phyloP scores from a whole-genome alignment of 2,113 vertebrate genomes.

The Tor tambroides region DNA sequence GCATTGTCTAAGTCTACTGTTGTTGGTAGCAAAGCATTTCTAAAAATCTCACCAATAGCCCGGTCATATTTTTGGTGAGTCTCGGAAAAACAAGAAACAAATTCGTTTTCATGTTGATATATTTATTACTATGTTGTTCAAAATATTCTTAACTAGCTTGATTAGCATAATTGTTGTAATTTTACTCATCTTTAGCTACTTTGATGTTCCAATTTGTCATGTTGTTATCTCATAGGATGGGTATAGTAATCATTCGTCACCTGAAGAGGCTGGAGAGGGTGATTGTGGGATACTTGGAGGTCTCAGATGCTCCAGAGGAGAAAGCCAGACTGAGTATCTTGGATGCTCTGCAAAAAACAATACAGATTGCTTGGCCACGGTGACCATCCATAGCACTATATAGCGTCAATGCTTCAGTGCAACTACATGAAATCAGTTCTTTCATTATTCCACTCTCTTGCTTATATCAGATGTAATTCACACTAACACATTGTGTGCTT shows the following conservation, averaged over 20 bases:
- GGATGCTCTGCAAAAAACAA: slow-evolving; percentile 76
- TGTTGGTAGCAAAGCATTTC: too few species aligned
- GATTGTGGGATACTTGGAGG: slow-evolving; percentile 86
- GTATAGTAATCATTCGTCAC: slow-evolving; percentile 81
- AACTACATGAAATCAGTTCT: background rate
- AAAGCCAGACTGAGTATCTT: slow-evolving; percentile 78
- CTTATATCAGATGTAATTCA: background rate
- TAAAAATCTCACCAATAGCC: too few species aligned
- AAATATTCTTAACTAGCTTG: too few species aligned
- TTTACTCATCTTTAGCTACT: background rate
- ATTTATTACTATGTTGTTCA: background rate
- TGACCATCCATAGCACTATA: slow-evolving; percentile 55
- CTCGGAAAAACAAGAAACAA: too few species aligned
- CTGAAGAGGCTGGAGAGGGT: slow-evolving; percentile 85
- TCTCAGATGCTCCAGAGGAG: slow-evolving; percentile 86
- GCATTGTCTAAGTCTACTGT: too few species aligned
- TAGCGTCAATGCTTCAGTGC: background rate
- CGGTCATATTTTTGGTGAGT: background rate
- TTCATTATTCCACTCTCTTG: background rate
- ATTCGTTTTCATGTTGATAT: background rate
- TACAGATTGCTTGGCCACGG: slow-evolving; percentile 87
- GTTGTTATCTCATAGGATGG: slow-evolving; percentile 75
- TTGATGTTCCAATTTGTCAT: background rate
- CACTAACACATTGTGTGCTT: background rate
- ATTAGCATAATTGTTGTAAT: background rate